Evolutionary conservation across 2,888 invertebrate genomes (phyloP).

Genomic region (Phasia obesa): DNA sequence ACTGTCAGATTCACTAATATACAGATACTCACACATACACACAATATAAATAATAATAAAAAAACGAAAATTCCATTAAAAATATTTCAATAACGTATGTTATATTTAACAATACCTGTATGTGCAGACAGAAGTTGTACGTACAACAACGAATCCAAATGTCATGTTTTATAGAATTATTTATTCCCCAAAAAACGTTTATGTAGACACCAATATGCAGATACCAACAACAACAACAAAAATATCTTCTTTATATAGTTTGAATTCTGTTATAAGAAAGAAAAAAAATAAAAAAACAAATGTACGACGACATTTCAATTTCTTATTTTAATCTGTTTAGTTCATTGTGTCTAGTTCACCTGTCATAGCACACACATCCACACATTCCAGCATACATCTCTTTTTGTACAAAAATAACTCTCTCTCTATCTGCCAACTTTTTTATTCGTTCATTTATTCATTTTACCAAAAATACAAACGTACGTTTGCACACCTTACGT

Average conservation of each 20-base stretch:
- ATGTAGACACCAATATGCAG: slow-evolving; percentile 31
- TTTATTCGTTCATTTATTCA: slow-evolving; percentile 23
- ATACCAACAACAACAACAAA: slow-evolving; percentile 31
- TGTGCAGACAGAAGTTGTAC: not conserved
- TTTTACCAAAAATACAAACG: slow-evolving; percentile 26
- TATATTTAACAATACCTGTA: slow-evolving; percentile 34
- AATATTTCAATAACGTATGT: slow-evolving; percentile 58
- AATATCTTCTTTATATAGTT: slow-evolving; percentile 37
- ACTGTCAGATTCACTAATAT: slow-evolving; percentile 56
- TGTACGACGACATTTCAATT: slow-evolving; percentile 62
- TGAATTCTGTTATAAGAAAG: slow-evolving; percentile 21
- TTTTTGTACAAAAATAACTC: slow-evolving; percentile 1
- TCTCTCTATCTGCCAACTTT: slow-evolving; percentile 33
- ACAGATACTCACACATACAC: slow-evolving; percentile 10
- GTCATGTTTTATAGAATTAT: slow-evolving; percentile 48
- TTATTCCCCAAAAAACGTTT: slow-evolving; percentile 31
- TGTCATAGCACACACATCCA: slow-evolving; percentile 30
- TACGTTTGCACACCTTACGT: slow-evolving; percentile 2
- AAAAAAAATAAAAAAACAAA: slow-evolving; percentile 16
- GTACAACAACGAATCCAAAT: slow-evolving; percentile 19
- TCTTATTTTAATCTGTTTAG: slow-evolving; percentile 64
- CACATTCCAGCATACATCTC: slow-evolving; percentile 1
- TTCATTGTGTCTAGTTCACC: slow-evolving; percentile 61
- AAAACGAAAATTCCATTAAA: slow-evolving; percentile 53
- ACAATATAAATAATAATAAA: slow-evolving; percentile 26